A percentile compares a stretch with the other conserved stretches of the same genome.
Evolutionary conservation across 2,797 vertebrate species (phyloP).

Genomic region (Rhinophrynus dorsalis): DNA sequence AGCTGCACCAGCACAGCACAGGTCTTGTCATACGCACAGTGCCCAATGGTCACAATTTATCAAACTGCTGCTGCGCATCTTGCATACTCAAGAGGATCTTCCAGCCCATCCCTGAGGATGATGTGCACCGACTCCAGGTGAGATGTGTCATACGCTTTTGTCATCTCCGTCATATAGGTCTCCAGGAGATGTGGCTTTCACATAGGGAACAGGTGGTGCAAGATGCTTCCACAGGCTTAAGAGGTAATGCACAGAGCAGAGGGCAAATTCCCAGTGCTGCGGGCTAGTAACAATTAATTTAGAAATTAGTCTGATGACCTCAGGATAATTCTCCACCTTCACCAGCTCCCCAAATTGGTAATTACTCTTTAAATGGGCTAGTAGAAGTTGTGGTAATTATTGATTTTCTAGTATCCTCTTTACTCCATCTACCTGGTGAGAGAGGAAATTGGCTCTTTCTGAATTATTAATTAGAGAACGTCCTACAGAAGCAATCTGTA

Average conservation of each 20-base stretch:
- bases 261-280: conserved; percentile 98
- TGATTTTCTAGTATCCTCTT: conserved; percentile 96
- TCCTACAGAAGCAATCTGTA: conserved; percentile 93
- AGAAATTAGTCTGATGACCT: conserved; percentile 94
- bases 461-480: conserved; percentile 96
- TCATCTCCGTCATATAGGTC: conserved; percentile 96
- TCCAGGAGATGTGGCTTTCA: conserved; percentile 97
- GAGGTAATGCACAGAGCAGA: conserved; percentile 97
- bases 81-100: conserved; percentile 92
- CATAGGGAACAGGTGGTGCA: conserved; percentile 93
- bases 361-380: conserved; percentile 95
- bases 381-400: conserved; percentile 98
- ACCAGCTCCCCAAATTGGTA: conserved; percentile 97
- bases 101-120: conserved; percentile 93
- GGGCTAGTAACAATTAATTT: conserved; percentile 98
- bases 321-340: conserved; percentile 97
- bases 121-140: conserved; percentile 95
- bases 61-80: conserved; percentile 95
- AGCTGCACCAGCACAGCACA: conserved; percentile 94
- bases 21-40: conserved; percentile 97
- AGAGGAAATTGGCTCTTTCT: conserved; percentile 92
- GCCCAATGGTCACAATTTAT: conserved; percentile 95
- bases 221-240: conserved; percentile 95
- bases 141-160: conserved; percentile 98
- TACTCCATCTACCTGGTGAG: conserved; percentile 93